These are phyloP conservation scores for Luidia sarsii DNA, from an alignment of 53 echinoderm and acorn worm genomes.

Conservation along the genomic window DNA sequence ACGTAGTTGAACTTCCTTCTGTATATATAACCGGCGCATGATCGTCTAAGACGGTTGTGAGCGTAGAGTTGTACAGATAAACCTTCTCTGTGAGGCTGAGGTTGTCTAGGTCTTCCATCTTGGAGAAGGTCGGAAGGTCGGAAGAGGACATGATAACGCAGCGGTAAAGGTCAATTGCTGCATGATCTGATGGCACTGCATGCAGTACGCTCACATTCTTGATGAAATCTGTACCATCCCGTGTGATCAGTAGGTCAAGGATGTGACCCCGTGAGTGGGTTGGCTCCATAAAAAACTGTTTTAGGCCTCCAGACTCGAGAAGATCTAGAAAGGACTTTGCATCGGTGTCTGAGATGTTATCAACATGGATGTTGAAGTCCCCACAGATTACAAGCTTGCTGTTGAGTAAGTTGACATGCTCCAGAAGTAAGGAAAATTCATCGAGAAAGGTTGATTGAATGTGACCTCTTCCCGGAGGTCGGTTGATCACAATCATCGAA, in stretches of 20 bases:
- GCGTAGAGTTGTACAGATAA: neutral
- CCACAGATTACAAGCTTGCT: neutral
- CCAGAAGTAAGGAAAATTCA: slow-evolving; percentile 13
- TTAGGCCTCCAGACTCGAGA: slow-evolving; percentile 6
- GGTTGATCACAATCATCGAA: neutral
- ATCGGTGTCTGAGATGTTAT: neutral
- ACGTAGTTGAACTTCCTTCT: neutral
- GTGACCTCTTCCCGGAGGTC: neutral
- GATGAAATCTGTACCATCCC: neutral
- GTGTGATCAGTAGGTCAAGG: neutral
- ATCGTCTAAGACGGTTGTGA: neutral
- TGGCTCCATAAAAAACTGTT: neutral
- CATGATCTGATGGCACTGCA: neutral
- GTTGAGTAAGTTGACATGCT: neutral
- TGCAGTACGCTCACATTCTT: neutral
- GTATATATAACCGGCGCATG: neutral
- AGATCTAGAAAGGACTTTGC: neutral
- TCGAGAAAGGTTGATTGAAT: neutral
- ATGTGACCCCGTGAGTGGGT: neutral
- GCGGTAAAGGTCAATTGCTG: slow-evolving; percentile 8
- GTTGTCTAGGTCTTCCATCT: neutral
- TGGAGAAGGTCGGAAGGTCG: neutral
- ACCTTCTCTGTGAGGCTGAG: neutral
- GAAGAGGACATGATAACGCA: neutral
- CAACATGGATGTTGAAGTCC: slow-evolving; percentile 14